These are phyloP conservation scores for Ceyx melanurus DNA, from an alignment of 2,113 vertebrate genomes.

Conservation along the genomic window DNA sequence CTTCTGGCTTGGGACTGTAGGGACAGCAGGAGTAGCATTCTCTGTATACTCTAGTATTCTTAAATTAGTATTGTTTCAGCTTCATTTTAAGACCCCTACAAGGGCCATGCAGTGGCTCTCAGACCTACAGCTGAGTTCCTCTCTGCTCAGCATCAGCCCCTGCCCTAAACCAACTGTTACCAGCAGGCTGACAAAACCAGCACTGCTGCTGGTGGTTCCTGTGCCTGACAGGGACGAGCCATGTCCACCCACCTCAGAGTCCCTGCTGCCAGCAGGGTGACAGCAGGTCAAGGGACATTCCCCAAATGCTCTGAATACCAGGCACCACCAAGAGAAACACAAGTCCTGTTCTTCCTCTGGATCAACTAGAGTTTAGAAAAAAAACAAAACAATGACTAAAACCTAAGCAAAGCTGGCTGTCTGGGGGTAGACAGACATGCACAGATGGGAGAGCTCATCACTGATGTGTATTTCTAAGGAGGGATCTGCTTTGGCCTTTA, in stretches of 20 bases:
- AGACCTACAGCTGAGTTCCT: fast-evolving
- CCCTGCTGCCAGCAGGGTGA: background rate
- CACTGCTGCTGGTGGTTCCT: background rate
- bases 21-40: background rate
- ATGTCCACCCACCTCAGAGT: background rate
- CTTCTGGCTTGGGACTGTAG: background rate
- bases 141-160: background rate
- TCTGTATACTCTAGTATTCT: background rate
- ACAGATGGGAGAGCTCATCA: background rate
- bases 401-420: slow-evolving; percentile 2
- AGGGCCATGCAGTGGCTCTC: background rate
- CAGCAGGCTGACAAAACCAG: background rate
- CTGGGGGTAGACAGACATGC: background rate
- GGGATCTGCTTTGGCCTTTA: background rate
- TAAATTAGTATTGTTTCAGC: background rate
- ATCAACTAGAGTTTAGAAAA: background rate
- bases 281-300: background rate
- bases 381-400: background rate
- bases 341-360: background rate
- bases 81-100: background rate
- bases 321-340: background rate
- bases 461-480: background rate
- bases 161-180: background rate
- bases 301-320: background rate
- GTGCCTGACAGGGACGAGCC: background rate